Percentiles rank a stretch among this genome's conserved stretches.
Conservation (phyloP, 2,113 vertebrate species). For the Pholis gunnellus region DNA sequence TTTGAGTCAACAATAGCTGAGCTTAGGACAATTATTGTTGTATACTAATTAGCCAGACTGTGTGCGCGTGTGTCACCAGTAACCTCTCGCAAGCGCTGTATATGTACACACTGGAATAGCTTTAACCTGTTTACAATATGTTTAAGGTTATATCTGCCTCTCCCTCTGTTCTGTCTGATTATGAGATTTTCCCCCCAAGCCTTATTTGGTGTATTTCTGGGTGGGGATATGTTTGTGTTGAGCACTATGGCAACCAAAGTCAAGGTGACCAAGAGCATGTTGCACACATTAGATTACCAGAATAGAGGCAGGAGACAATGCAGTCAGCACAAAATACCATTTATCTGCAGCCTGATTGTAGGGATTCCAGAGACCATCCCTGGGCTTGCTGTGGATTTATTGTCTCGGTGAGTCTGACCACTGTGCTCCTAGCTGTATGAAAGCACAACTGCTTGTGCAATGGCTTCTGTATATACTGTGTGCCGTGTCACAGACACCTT, state of each 20-base stretch:
- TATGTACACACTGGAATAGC: constrained; percentile 77
- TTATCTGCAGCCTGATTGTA: constrained; percentile 83
- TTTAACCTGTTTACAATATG: constrained; percentile 79
- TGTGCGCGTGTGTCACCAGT: constrained; percentile 73
- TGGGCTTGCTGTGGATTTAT: constrained; percentile 81
- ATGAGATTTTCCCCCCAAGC: constrained; percentile 82
- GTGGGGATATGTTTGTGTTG: constrained; percentile 88
- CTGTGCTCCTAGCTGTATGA: constrained; percentile 49
- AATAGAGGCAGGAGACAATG: constrained; percentile 85
- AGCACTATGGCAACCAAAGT: constrained; percentile 88
- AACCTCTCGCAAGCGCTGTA: constrained; percentile 70
- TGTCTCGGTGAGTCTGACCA: constrained; percentile 81
- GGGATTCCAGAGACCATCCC: constrained; percentile 81
- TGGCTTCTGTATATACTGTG: constrained; percentile 34
- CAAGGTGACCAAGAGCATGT: constrained; percentile 89
- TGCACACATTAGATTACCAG: constrained; percentile 87
- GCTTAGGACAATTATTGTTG: constrained; percentile 85
- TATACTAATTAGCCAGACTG: constrained; percentile 83
- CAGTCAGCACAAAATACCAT: constrained; percentile 83
- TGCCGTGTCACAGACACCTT: constrained; percentile 47
- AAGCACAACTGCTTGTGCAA: constrained; percentile 49
- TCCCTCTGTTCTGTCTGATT: constrained; percentile 80
- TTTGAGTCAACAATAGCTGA: constrained; percentile 84
- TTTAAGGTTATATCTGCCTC: constrained; percentile 82
- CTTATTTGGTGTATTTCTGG: constrained; percentile 89